These are phyloP conservation scores for Paguma larvata DNA, from an alignment of 2,797 vertebrate species.

Conservation along the genomic window DNA sequence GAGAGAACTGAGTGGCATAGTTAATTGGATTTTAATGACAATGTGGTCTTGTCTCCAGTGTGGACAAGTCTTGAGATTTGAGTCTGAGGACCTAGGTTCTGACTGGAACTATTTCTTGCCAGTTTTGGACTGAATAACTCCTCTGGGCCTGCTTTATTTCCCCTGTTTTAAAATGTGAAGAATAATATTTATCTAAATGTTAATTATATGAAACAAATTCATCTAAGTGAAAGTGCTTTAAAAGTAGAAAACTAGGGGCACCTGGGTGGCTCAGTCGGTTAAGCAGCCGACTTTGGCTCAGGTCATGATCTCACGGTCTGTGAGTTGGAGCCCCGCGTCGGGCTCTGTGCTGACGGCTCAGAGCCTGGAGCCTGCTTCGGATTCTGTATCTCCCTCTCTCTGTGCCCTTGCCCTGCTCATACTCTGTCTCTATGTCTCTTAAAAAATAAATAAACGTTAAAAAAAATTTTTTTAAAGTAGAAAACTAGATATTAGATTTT, in stretches of 20 bases:
- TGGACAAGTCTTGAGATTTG: conserved; percentile 4
- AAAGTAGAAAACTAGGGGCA: not conserved
- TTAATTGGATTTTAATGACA: conserved; percentile 26
- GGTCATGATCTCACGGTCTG: too few species aligned
- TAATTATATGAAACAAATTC: conserved; percentile 1
- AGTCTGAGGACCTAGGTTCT: not conserved
- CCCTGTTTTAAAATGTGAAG: conserved; percentile 13
- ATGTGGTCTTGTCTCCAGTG: not conserved
- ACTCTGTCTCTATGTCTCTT: too few species aligned
- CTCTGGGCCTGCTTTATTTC: conserved; percentile 41
- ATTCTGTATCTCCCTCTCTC: too few species aligned
- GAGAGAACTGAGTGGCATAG: not conserved
- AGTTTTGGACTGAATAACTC: not conserved
- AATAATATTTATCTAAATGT: not conserved
- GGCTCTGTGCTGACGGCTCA: too few species aligned
- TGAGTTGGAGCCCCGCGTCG: too few species aligned
- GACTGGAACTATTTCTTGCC: not conserved
- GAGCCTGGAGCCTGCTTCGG: too few species aligned
- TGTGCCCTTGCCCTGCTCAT: too few species aligned
- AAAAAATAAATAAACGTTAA: too few species aligned
- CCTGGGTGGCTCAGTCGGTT: too few species aligned
- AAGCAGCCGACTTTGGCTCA: too few species aligned
- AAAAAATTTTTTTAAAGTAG: too few species aligned
- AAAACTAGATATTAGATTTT: conserved; percentile 5
- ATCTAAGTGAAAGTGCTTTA: conserved; percentile 30